Evolutionary conservation across 1,140 invertebrate genomes (phyloP).

Genomic region (Ostrea edulis): DNA sequence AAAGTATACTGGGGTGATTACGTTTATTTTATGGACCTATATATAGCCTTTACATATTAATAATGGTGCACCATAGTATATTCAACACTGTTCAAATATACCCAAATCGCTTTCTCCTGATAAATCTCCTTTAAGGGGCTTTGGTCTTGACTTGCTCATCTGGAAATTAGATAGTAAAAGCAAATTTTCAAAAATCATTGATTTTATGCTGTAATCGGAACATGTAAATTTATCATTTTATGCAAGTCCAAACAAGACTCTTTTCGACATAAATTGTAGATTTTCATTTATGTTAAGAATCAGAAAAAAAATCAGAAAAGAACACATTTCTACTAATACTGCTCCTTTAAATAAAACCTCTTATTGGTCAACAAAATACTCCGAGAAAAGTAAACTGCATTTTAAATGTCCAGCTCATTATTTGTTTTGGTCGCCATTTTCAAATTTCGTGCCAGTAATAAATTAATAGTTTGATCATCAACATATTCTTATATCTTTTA

Average conservation of each 20-base stretch:
- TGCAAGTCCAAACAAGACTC: slow-evolving; percentile 16
- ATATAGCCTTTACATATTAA: too few species aligned
- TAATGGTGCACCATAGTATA: too few species aligned
- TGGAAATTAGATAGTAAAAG: not conserved
- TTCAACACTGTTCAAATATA: not conserved
- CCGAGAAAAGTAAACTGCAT: not conserved
- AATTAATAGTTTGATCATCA: not conserved
- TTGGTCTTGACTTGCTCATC: slow-evolving; percentile 47
- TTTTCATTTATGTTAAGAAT: not conserved
- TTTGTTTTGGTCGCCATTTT: slow-evolving; percentile 35
- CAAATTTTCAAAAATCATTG: not conserved
- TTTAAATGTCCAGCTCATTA: not conserved
- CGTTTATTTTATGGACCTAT: too few species aligned
- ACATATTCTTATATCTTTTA: not conserved
- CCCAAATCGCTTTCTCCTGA: slow-evolving; percentile 54
- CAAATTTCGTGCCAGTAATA: slow-evolving; percentile 15
- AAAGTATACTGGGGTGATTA: too few species aligned
- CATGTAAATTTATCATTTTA: too few species aligned
- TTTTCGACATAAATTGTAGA: not conserved
- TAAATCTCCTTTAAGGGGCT: slow-evolving; percentile 41
- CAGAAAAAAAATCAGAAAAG: not conserved
- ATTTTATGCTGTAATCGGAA: not conserved
- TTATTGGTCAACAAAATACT: not conserved
- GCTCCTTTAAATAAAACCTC: not conserved
- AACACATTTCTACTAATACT: not conserved